Base-by-base conservation (phyloP, 2,888 invertebrate genomes). In the Campoletis raptor region DNA sequence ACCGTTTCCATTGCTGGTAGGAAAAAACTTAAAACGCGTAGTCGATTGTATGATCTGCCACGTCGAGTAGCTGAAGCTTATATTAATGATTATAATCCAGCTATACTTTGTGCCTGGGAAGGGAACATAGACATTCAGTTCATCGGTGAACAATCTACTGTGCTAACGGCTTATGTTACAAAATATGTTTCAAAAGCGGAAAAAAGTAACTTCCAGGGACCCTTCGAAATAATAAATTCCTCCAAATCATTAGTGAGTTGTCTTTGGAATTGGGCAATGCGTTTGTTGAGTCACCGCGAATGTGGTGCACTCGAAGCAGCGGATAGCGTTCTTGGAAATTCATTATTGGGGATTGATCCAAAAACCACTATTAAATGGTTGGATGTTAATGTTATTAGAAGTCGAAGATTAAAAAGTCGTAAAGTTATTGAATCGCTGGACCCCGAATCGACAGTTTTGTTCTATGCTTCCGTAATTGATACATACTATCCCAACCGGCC, bases 41-140 rank as follows among this genome's bases (percentile, higher is more conserved):
- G 83, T 64, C 48, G 91, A 37, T 84, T 91, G 0, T 91, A 92
- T 80, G 85, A 91, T 89, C 79, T 92, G 74, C 88, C 89, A 9
- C 86, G 91, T 40, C 78, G 52, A 74, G 80, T 89, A 21, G 87
- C 88, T 37, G 88, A 81, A 37, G 77, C n/a, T 6, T 82, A 82
- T 73, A 85, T 91, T 45, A 91, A 91, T 85, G 91, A 92, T 84
- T 92, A 92, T 70, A 92, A 91, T 85, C 89, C 90, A 30, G 87
- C 89, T 24, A 81, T 91, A 48, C 81, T 91, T 42, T 48, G 88
- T 9, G 90, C 89, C 7, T 91, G 90, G 92, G 85, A 90, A 80
- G 90, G 90, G 90, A 86, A 45, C 77, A n/a, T n/a, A n/a, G n/a
- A n/a, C n/a, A n/a, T n/a, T n/a, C n/a, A n/a, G n/a, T n/a, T n/a